Conservation (phyloP, 2,113 vertebrate genomes). For the Rhinoderma darwinii region DNA sequence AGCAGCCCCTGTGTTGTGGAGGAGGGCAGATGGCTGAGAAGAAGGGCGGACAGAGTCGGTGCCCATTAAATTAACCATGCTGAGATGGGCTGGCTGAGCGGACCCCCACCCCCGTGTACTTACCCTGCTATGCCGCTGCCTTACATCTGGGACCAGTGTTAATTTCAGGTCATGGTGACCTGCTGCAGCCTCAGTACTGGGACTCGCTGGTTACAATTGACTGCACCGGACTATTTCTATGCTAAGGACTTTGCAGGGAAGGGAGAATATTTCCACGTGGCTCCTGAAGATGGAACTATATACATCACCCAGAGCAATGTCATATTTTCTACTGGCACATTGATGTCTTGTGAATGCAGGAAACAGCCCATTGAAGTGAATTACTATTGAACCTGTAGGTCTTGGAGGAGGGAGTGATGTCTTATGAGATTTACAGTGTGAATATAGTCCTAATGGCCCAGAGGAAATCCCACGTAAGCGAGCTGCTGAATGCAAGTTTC, state of each 20-base stretch:
- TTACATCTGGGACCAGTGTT: neutral
- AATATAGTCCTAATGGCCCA: neutral
- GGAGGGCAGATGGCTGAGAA: neutral
- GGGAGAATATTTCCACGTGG: neutral
- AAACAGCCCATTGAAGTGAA: neutral
- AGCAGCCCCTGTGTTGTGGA: neutral
- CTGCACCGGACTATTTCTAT: neutral
- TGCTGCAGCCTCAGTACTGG: neutral
- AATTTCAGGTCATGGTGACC: constrained; percentile 8
- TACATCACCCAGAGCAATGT: neutral
- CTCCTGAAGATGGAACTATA: neutral
- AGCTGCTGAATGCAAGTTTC: neutral
- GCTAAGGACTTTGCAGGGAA: neutral
- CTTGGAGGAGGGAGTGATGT: neutral
- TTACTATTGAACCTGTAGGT: constrained; percentile 28
- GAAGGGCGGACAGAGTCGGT: neutral
- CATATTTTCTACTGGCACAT: neutral
- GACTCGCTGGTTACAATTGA: neutral
- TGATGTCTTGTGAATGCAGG: neutral
- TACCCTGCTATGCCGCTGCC: neutral
- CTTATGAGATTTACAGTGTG: constrained; percentile 10
- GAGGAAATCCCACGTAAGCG: neutral
- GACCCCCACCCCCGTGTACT: neutral
- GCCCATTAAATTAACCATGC: neutral
- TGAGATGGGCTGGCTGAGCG: neutral